These are phyloP conservation scores for Cacoxenus indagator DNA, from an alignment of 2,888 invertebrate species.

Conservation along the genomic window DNA sequence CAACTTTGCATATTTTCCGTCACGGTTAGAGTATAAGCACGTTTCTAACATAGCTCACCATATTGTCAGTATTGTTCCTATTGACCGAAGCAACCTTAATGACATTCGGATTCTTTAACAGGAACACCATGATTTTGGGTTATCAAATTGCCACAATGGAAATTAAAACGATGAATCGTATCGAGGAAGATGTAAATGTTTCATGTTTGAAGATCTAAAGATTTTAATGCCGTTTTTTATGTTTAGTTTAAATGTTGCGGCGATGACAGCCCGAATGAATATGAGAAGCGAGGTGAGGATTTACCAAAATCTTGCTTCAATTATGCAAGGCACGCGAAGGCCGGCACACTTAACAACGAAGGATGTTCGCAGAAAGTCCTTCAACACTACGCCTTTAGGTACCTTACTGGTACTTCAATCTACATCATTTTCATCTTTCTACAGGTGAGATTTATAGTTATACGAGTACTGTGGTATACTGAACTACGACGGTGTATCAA, in stretches of 20 bases:
- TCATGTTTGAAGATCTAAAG: neutral
- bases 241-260: conserved; percentile 21
- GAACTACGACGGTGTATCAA: too few species aligned
- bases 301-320: conserved; percentile 7
- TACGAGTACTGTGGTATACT: too few species aligned
- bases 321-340: neutral
- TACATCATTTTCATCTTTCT: neutral
- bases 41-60: neutral
- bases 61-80: neutral
- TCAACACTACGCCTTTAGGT: neutral
- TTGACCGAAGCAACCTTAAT: neutral
- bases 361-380: neutral
- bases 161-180: neutral
- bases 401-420: neutral
- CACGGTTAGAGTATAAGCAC: neutral
- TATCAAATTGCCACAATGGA: neutral
- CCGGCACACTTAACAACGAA: neutral
- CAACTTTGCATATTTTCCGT: neutral
- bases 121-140: neutral
- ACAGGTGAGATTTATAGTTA: too few species aligned
- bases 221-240: neutral
- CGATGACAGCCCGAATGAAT: neutral
- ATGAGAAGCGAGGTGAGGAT: neutral
- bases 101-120: neutral
- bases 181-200: conserved; percentile 9